A percentile compares a stretch with the other conserved stretches of the same genome.
Conservation (phyloP, 1,140 invertebrate genomes). For the Polypedilum pembai region DNA sequence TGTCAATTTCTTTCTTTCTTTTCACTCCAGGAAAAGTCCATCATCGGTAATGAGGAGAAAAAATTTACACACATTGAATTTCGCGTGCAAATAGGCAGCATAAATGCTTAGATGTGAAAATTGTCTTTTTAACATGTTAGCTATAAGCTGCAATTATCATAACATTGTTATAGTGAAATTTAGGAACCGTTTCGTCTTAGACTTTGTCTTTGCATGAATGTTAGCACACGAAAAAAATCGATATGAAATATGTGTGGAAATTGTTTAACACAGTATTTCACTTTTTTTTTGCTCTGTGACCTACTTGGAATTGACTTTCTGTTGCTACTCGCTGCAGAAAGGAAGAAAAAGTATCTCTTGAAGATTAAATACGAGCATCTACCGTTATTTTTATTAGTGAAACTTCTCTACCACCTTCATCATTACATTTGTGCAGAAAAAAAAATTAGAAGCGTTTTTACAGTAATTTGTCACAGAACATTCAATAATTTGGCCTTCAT, state of each 20-base stretch:
- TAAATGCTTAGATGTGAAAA: not conserved
- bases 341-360: not conserved
- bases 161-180: not conserved
- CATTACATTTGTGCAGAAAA: too few species aligned
- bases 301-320: not conserved
- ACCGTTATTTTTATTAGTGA: conserved; percentile 17
- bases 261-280: not conserved
- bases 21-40: not conserved
- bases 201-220: not conserved
- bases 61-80: not conserved
- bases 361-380: not conserved
- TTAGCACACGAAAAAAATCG: not conserved
- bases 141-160: not conserved
- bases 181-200: not conserved
- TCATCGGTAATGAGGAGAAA: not conserved
- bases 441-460: too few species aligned
- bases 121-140: not conserved
- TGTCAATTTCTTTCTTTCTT: not conserved
- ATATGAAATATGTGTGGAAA: conserved; percentile 13
- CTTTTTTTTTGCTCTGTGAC: not conserved
- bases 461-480: not conserved
- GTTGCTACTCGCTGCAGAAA: not conserved
- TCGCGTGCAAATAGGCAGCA: too few species aligned
- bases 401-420: not conserved
- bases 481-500: not conserved